Conservation (phyloP, 2,888 invertebrate species). For the Heliconius hortense region DNA sequence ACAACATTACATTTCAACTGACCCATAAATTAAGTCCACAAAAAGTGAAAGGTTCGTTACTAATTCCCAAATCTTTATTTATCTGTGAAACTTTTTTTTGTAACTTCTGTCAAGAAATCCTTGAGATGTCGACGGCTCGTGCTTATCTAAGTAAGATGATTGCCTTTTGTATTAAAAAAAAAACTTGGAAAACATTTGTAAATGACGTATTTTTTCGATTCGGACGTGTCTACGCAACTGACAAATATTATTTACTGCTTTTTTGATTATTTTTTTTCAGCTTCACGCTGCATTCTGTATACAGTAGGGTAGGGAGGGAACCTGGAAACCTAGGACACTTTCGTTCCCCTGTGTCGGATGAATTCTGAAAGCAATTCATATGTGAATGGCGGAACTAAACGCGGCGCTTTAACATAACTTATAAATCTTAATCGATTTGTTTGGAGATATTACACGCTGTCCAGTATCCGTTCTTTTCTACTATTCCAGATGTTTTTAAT, state of each 20-base stretch:
- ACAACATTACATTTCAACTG: neutral
- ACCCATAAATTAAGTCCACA: conserved; percentile 3
- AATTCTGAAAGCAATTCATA: neutral
- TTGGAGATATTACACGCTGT: too few relatives aligned
- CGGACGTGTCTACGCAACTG: neutral
- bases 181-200: conserved; percentile 4
- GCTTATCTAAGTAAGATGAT: conserved; percentile 13
- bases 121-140: neutral
- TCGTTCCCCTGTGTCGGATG: neutral
- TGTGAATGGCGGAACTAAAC: too few relatives aligned
- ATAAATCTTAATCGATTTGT: too few relatives aligned
- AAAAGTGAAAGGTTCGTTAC: conserved; percentile 17
- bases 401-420: too few relatives aligned
- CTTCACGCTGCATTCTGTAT: too few relatives aligned
- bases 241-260: neutral
- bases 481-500: too few relatives aligned
- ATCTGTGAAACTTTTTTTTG: conserved; percentile 1
- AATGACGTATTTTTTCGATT: neutral
- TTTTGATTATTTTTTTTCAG: neutral
- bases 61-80: conserved; percentile 18
- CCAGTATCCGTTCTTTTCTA: too few relatives aligned
- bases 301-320: too few relatives aligned
- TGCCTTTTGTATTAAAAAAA: conserved; percentile 19
- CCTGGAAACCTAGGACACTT: neutral
- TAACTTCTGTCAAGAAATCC: conserved; percentile 8